phyloP scores from a whole-genome alignment of 2,113 vertebrate genomes.

The Monopterus albus region DNA sequence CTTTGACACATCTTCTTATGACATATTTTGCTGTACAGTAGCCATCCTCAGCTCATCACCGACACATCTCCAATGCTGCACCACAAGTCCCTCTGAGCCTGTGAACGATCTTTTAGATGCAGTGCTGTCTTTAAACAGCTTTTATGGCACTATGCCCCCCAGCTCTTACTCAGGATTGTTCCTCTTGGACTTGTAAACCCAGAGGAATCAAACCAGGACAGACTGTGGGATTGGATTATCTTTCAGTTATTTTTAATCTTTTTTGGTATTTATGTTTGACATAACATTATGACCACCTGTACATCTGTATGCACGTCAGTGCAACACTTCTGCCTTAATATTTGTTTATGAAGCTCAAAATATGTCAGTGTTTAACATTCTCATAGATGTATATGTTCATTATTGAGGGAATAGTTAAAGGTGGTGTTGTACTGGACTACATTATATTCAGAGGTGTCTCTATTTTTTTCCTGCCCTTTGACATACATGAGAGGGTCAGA shows the following conservation, averaged over 20 bases:
- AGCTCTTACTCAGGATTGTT: constrained; percentile 32
- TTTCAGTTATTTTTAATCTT: constrained; percentile 19
- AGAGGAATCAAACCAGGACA: constrained; percentile 18
- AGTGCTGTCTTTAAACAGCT: background rate
- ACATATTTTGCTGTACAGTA: background rate
- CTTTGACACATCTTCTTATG: background rate
- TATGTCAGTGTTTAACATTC: no score
- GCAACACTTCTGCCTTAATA: no score
- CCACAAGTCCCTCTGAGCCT: background rate
- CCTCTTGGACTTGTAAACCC: constrained; percentile 6
- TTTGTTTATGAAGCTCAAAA: no score
- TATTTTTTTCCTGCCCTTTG: no score
- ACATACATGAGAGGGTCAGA: no score
- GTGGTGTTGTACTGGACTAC: no score
- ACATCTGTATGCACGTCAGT: no score
- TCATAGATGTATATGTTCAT: no score
- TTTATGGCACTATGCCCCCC: background rate
- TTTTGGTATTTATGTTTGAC: background rate
- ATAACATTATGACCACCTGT: no score
- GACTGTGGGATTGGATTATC: constrained; percentile 32
- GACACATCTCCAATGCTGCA: background rate
- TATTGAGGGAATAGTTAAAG: no score
- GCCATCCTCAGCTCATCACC: background rate
- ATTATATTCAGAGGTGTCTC: no score
- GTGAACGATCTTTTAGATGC: background rate